Evolutionary conservation across 2,113 vertebrate species (phyloP).

Genomic region (Ardeotis arabs): DNA sequence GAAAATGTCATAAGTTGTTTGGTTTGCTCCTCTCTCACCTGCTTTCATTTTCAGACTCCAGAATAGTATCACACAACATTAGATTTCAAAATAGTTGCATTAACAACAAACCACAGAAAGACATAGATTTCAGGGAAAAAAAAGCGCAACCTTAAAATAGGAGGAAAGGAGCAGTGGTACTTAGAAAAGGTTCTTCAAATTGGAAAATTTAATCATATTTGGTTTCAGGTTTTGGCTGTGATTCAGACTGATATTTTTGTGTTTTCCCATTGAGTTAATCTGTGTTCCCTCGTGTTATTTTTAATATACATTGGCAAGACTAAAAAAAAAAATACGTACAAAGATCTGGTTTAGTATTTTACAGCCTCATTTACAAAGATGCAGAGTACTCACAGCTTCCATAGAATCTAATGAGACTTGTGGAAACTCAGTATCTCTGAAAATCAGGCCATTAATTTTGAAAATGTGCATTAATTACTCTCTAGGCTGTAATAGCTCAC

Average conservation of each 20-base stretch:
- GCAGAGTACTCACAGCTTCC: background rate
- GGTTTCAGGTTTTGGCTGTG: background rate
- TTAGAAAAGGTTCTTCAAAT: background rate
- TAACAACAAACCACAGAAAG: background rate
- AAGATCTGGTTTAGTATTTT: slow-evolving; percentile 20
- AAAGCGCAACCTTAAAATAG: background rate
- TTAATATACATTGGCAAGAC: background rate
- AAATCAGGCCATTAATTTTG: slow-evolving; percentile 67
- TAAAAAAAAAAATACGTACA: background rate
- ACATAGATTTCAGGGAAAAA: background rate
- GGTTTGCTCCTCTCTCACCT: background rate
- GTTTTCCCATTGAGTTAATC: background rate
- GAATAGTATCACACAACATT: background rate
- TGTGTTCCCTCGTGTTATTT: background rate
- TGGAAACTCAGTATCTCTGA: slow-evolving; percentile 13
- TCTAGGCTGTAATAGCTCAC: slow-evolving; percentile 48
- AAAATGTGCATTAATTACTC: slow-evolving; percentile 65
- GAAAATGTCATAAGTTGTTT: background rate
- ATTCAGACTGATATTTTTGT: background rate
- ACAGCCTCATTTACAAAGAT: slow-evolving; percentile 29
- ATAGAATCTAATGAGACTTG: slow-evolving; percentile 29
- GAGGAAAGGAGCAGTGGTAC: background rate
- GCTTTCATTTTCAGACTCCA: background rate
- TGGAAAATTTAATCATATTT: background rate
- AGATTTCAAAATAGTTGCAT: background rate